Percentiles rank a stretch among this genome's conserved stretches.
phyloP scores from a whole-genome alignment of 1,140 invertebrate species.

The Drosophila kurseongensis region DNA sequence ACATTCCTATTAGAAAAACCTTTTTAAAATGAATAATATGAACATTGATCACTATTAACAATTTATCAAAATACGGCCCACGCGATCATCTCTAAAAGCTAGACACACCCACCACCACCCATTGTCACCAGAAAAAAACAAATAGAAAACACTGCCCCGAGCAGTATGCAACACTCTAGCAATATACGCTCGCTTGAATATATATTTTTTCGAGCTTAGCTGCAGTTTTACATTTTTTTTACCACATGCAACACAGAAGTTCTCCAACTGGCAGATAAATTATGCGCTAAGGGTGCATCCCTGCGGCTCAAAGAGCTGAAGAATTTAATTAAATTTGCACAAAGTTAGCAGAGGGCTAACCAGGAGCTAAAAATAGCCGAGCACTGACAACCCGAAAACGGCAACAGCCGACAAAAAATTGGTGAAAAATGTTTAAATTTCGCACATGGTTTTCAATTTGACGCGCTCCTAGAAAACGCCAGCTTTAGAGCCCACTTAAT shows the following conservation, averaged over 20 bases:
- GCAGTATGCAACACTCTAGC: slow-evolving; percentile 28
- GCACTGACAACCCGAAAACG: slow-evolving; percentile 24
- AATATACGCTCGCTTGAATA: slow-evolving; percentile 9
- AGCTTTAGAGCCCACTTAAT: slow-evolving; percentile 59
- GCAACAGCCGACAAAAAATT: slow-evolving; percentile 7
- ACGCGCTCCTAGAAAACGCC: slow-evolving; percentile 21
- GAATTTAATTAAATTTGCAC: slow-evolving; percentile 76
- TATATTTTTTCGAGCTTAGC: slow-evolving; percentile 11
- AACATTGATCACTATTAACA: neutral
- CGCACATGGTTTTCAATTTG: slow-evolving; percentile 45
- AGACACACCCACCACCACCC: slow-evolving; percentile 4
- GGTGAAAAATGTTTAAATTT: slow-evolving; percentile 36
- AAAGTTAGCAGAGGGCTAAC: slow-evolving; percentile 38
- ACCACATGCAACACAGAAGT: slow-evolving; percentile 32
- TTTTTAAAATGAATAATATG: too few species aligned
- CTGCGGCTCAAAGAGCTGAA: slow-evolving; percentile 68
- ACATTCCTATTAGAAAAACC: too few species aligned
- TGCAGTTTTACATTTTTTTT: slow-evolving; percentile 8
- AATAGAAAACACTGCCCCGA: slow-evolving; percentile 8
- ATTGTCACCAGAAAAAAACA: neutral
- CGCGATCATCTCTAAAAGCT: neutral
- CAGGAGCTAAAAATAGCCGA: slow-evolving; percentile 3
- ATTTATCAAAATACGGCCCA: neutral
- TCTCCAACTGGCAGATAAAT: slow-evolving; percentile 52
- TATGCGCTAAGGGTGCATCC: slow-evolving; percentile 65